Base-by-base conservation (phyloP, 2,888 invertebrate species). In the Liodrosophila aerea region DNA sequence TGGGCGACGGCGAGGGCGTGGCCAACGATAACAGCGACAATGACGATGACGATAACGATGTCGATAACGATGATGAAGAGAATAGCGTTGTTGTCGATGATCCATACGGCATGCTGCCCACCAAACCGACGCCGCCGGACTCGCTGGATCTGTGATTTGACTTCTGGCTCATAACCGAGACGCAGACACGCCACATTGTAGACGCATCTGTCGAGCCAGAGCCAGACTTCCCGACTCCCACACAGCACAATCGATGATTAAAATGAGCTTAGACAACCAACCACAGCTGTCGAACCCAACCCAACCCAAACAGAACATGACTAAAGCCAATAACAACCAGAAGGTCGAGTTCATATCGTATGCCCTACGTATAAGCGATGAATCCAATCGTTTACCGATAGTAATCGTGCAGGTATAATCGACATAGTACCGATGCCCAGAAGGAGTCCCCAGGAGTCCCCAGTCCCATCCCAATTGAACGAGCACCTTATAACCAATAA, bases 81-180 rank as follows among this genome's bases (percentile, higher is more conserved):
- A 74, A 76, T 4, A 73, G 76, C 46, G 75, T 82, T 41, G 86
- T 83, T 39, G 88, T 86, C 7, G 89, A 89, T 37, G 92, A 93
- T 86, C 91, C 92, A 1, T 90, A 92, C 44, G 89, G 92, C 40
- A 91, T 92, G n/a, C 76, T 92, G 39, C 92, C 92, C 36, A 92
- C 92, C 67, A 89, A 92, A 72, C 93, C 93, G 40, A 93, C 93
- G 39, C 93, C 93, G 15, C 92, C 93, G 7, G 89, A 90, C 68
- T 90, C 90, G 4, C 72, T 91, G 73, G 91, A 91, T 87, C 90
- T 91, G 85, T 91, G 90, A 90, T 89, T 88, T 85, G 86, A 87
- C 65, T 87, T 88, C 73, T 88, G 87, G 87, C 76, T 85, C 44
- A 54, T 67, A 59, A 60, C 72, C 46, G 81, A 82, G 22, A 58